phyloP scores from a whole-genome alignment of 1,140 invertebrate genomes.

The Bathynomus jamesi region DNA sequence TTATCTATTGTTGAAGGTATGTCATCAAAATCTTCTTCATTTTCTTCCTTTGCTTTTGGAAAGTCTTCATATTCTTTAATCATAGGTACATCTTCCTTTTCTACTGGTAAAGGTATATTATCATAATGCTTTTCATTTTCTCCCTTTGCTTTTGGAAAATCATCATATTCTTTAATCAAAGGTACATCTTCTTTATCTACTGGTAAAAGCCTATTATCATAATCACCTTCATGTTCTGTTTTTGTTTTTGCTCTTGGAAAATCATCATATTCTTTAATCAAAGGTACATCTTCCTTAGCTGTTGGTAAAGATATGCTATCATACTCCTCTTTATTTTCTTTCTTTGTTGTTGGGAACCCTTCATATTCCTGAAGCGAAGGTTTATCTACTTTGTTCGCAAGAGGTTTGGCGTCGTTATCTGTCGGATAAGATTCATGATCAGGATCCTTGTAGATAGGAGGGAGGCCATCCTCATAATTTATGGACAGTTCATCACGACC shows the following conservation, averaged over 20 bases:
- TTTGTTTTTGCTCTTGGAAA: neutral
- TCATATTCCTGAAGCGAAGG: no score
- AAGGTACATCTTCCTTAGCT: neutral
- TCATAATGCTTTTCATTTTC: neutral
- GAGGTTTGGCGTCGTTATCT: no score
- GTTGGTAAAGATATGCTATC: neutral
- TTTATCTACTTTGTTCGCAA: no score
- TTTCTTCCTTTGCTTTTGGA: neutral
- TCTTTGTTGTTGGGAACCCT: no score
- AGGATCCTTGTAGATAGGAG: no score
- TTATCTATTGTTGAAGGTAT: neutral
- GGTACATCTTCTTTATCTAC: neutral
- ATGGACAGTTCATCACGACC: no score
- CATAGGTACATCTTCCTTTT: neutral
- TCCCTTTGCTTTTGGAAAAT: neutral
- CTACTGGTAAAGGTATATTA: neutral
- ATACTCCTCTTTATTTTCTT: neutral
- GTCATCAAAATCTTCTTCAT: neutral
- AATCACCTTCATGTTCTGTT: neutral
- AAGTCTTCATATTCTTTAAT: neutral
- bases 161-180: neutral
- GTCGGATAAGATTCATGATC: no score
- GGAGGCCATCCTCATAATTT: no score
- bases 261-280: constrained; percentile 1
- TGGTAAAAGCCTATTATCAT: neutral